Base-by-base conservation (phyloP, 2,888 invertebrate genomes). In the Taenaris catops region DNA sequence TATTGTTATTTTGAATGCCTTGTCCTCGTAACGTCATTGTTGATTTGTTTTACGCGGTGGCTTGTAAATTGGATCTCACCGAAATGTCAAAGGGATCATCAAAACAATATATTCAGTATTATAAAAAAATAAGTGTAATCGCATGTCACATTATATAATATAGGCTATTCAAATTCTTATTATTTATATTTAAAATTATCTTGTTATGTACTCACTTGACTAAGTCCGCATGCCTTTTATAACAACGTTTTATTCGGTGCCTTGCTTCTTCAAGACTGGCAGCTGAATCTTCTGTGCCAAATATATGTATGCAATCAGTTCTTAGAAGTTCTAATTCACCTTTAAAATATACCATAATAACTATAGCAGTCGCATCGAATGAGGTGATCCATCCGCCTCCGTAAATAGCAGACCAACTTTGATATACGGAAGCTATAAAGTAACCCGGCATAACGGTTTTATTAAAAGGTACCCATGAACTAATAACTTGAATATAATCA, bases 341-440 rank as follows among this genome's bases (percentile, higher is more conserved):
- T 58, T 55, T 73, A 26, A 84, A 75, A 45, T 80, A 84, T 0
- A 80, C 74, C 84, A 84, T 83, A 0, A 73, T 71, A 0, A 76
- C 80, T 49, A 84, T 70, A 0, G 80, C 68, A 14, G 70, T 79
- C 0, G 75, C 67, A 37, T 84, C 84, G 26, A 73, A 81, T 0
- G 81, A 73, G 0, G 78, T 78, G 2, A 84, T 81, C 80, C 79
- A 83, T 0, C 80, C 80, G 0, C 74, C 74, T 0, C 79, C 84
- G 2, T 76, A 76, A 0, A 79, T 63, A 0, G 80, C 65, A 0
- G 67, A 76, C 24, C 63, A 79, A n/a, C 64, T 69, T 48, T 84
- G 81, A 16, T 58, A 65, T 0, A 51, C 17, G 0, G 69, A 78
- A 0, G 80, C 75, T 0, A 41, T 45, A 2, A 80, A 23, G 38